Evolutionary conservation across 2,888 invertebrate genomes (phyloP).

Genomic region (Tipula confusa): DNA sequence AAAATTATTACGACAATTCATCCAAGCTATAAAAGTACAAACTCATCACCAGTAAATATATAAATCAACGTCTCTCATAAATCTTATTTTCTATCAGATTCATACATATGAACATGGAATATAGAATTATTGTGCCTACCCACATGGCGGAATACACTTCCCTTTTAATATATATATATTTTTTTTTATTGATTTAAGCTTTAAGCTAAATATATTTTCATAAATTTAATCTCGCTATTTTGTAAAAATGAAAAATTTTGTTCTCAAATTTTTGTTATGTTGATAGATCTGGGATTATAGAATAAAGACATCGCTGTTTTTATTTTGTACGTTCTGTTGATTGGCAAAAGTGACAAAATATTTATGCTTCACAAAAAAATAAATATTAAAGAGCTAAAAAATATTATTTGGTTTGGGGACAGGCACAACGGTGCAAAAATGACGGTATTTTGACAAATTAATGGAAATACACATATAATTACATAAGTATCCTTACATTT

Average conservation of each 20-base stretch:
- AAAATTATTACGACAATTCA: too few relatives aligned
- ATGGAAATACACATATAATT: too few relatives aligned
- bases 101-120: not conserved
- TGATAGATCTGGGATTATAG: slow-evolving; percentile 15
- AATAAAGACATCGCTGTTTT: not conserved
- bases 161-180: not conserved
- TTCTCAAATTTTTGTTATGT: not conserved
- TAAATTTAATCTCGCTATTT: not conserved
- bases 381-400: not conserved
- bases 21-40: too few relatives aligned
- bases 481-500: too few relatives aligned
- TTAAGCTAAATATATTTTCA: slow-evolving; percentile 25
- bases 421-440: too few relatives aligned
- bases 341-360: not conserved
- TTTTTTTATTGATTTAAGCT: not conserved
- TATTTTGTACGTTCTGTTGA: not conserved
- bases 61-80: not conserved
- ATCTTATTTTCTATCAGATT: not conserved
- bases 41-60: not conserved
- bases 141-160: not conserved
- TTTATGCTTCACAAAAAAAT: not conserved
- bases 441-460: too few relatives aligned
- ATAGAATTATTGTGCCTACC: not conserved
- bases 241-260: not conserved
- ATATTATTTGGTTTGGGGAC: too few relatives aligned